These are phyloP conservation scores for Belgica antarctica DNA, from an alignment of 2,888 invertebrate genomes.

Conservation along the genomic window DNA sequence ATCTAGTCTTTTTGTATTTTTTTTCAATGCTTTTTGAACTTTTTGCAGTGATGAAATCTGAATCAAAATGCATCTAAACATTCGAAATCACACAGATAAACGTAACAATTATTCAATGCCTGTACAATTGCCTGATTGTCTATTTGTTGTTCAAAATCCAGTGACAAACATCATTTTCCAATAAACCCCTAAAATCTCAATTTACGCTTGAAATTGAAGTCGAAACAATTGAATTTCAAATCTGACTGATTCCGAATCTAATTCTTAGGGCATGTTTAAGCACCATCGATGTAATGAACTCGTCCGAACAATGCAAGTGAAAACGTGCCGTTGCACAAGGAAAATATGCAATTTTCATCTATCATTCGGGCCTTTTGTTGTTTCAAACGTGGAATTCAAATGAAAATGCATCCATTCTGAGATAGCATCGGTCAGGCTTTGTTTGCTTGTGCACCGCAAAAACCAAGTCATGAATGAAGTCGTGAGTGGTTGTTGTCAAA, in stretches of 20 bases:
- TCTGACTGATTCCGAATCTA: not conserved
- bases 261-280: not conserved
- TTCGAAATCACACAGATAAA: no score
- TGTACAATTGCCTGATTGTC: no score
- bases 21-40: no score
- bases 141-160: no score
- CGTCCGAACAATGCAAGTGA: not conserved
- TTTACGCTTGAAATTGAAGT: no score
- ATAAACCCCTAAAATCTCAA: no score
- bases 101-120: no score
- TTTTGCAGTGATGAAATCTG: no score
- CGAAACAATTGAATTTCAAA: constrained; percentile 5
- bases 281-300: constrained; percentile 9
- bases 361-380: constrained; percentile 33
- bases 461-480: constrained; percentile 6
- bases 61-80: no score
- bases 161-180: no score
- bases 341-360: constrained; percentile 43
- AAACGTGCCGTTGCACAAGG: not conserved
- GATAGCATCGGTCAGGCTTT: constrained; percentile 26
- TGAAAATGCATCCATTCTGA: constrained; percentile 19
- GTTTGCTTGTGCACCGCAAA: constrained; percentile 22
- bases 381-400: no score
- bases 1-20: no score
- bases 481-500: not conserved